Evolutionary conservation across 1,140 invertebrate species (phyloP).

Genomic region (Brachionus sp.): DNA sequence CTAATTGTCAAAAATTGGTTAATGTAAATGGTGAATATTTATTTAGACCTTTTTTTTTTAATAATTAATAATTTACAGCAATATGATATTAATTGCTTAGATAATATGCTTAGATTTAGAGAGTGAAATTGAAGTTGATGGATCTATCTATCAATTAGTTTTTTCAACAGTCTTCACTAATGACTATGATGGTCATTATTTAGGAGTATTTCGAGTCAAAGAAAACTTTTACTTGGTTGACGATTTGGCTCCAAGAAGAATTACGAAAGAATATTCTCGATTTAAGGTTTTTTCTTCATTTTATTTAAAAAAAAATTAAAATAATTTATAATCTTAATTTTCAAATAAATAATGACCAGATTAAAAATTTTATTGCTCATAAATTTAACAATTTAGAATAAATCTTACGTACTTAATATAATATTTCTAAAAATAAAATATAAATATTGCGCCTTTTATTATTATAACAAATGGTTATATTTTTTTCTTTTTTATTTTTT

Average conservation of each 20-base stretch:
- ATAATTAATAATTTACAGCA: not conserved
- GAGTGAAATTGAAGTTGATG: not conserved
- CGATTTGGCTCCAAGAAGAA: not conserved
- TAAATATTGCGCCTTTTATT: too few relatives aligned
- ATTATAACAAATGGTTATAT: too few relatives aligned
- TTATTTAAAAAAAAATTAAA: not conserved
- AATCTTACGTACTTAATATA: too few relatives aligned
- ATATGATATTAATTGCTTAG: not conserved
- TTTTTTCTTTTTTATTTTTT: too few relatives aligned
- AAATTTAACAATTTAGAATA: too few relatives aligned
- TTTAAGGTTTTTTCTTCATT: not conserved
- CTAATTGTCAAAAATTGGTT: not conserved
- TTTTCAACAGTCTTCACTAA: not conserved
- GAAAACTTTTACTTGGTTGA: not conserved
- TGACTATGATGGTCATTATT: conserved; percentile 7
- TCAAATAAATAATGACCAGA: not conserved
- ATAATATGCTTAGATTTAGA: too few relatives aligned
- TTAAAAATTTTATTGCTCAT: not conserved
- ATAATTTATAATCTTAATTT: not conserved
- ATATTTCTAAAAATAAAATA: too few relatives aligned
- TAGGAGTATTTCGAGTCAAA: not conserved
- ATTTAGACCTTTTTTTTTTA: not conserved
- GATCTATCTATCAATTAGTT: not conserved
- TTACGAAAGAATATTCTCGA: not conserved
- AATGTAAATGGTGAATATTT: not conserved